Base-by-base conservation (phyloP, 1,140 invertebrate species). In the Lepidurus couesii region DNA sequence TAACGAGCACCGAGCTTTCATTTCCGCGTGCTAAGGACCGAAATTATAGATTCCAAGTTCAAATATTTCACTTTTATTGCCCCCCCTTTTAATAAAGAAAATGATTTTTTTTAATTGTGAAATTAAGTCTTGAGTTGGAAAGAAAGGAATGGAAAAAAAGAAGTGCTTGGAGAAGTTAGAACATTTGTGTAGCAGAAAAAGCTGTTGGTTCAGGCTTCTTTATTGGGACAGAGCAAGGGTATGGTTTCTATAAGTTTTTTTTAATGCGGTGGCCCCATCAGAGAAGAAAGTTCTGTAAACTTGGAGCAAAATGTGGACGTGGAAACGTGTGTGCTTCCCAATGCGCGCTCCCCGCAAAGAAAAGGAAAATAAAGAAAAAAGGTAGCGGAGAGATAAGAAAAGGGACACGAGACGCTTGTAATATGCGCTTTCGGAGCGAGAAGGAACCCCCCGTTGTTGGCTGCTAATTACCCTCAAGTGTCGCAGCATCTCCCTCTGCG, bases 381-480 rank as follows among this genome's bases (percentile, higher is more conserved):
- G n/a, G 53, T 21, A 65, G 16, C 53, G 16, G n/a, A 9, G 13
- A 65, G 53, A 65, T 65, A 65, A 65, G 53, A 65, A 65, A 65
- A 65, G 53, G 53, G 53, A 65, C 53, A 65, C 16, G 53, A 65
- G 53, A 65, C 53, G 53, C 53, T 65, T 34, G 0, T n/a, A n/a
- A n/a, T 65, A 65, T 65, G 53, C 53, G 16, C 53, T 65, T 21
- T n/a, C 16, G 53, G 53, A 65, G 53, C 13, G 53, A 65, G 53
- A 65, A 65, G 53, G 21, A 65, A 65, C 53, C 53, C 47, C 53
- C 53, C 53, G 53, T 65, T 65, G 53, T 65, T 65, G 53, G 53
- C 53, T 65, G 53, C 53, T 65, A 65, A 65, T 65, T 65, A 65
- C 53, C 53, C 53, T 65, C 53, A 65, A 65, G 53, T 65, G 53